Percentiles rank a stretch among this genome's conserved stretches.
Conservation (phyloP, 2,797 vertebrate species). For the Percopsis omiscomaycus region DNA sequence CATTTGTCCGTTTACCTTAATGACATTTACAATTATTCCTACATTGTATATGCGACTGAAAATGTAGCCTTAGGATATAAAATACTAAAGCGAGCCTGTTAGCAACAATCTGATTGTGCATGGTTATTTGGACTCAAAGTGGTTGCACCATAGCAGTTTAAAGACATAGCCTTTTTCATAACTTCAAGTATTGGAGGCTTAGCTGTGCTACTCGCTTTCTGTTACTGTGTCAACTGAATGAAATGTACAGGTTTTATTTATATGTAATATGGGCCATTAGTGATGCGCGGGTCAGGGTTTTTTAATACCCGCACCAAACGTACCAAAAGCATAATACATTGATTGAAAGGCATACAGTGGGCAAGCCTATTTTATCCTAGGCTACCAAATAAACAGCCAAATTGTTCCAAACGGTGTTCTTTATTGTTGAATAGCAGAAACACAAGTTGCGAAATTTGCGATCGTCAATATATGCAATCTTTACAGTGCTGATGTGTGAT, state of each 20-base stretch:
- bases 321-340: too few species aligned
- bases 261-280: too few species aligned
- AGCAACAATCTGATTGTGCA: constrained; percentile 53
- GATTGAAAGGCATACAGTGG: too few species aligned
- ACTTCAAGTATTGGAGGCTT: constrained; percentile 46
- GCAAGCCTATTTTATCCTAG: too few species aligned
- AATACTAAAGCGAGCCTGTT: constrained; percentile 18
- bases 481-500: too few species aligned
- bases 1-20: constrained; percentile 41
- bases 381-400: too few species aligned
- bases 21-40: constrained; percentile 52
- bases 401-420: too few species aligned
- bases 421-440: too few species aligned
- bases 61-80: constrained; percentile 47
- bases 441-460: too few species aligned
- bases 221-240: constrained; percentile 26
- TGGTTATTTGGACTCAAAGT: constrained; percentile 50
- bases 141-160: constrained; percentile 31
- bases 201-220: constrained; percentile 35
- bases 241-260: not conserved
- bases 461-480: too few species aligned
- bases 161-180: constrained; percentile 13
- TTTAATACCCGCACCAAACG: too few species aligned
- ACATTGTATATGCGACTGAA: constrained; percentile 50
- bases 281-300: too few species aligned